A percentile compares a stretch with the other conserved stretches of the same genome.
These are phyloP conservation scores for Miniopterus natalensis DNA, from an alignment of 2,113 vertebrate genomes.

Conservation along the genomic window DNA sequence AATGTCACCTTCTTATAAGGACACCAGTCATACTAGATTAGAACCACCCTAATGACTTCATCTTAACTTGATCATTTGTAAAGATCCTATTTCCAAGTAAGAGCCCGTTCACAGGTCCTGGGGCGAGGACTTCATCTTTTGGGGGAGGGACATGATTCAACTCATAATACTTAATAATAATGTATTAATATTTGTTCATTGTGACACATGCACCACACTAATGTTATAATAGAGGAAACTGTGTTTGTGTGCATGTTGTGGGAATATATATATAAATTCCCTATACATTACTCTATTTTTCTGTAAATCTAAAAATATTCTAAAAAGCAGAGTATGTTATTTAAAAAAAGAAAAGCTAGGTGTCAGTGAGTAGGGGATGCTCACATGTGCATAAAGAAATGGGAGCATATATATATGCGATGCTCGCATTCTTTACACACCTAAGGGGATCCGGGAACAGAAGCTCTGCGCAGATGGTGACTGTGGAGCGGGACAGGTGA, in stretches of 20 bases:
- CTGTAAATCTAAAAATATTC: neutral
- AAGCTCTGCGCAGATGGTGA: rapidly evolving
- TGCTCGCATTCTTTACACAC: rapidly evolving
- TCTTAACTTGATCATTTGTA: neutral
- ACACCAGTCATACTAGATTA: neutral
- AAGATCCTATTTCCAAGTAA: neutral
- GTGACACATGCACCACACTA: neutral
- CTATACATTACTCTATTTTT: neutral
- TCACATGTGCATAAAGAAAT: neutral
- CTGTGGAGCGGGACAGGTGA: neutral
- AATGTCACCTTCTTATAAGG: neutral
- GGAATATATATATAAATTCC: neutral
- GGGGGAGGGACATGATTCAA: neutral
- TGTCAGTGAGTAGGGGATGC: neutral
- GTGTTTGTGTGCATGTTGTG: neutral
- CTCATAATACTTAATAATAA: neutral
- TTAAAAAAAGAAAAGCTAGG: neutral
- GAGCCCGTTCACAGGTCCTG: neutral
- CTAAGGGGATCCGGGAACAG: no score
- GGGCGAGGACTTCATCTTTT: neutral
- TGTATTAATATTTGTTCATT: neutral
- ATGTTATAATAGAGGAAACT: neutral
- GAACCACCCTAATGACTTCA: neutral
- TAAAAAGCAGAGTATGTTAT: neutral
- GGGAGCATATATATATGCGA: neutral